Percentiles rank a stretch among this genome's conserved stretches.
These are phyloP conservation scores for Belgica antarctica DNA, from an alignment of 2,888 invertebrate species.

Conservation along the genomic window DNA sequence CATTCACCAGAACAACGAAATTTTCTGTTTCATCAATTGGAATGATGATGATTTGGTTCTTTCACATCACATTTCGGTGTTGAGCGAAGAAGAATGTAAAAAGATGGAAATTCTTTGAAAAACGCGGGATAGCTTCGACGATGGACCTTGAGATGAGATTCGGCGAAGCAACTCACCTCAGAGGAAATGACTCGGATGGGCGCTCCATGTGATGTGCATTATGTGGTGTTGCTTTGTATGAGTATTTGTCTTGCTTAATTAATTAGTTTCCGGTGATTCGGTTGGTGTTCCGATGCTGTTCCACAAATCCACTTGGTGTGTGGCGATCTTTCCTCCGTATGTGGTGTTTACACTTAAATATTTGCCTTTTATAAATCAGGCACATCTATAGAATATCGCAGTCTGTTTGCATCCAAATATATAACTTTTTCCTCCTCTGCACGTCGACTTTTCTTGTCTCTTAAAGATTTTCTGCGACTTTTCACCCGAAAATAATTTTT, in stretches of 20 bases:
- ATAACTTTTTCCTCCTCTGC: slow-evolving; percentile 13
- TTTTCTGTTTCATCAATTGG: slow-evolving; percentile 26
- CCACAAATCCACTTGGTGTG: background rate
- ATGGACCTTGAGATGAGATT: background rate
- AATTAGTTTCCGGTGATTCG: slow-evolving; percentile 20
- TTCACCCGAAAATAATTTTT: background rate
- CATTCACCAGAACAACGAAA: slow-evolving; percentile 23
- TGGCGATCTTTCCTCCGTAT: slow-evolving; percentile 4
- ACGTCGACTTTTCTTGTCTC: background rate
- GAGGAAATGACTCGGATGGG: slow-evolving; percentile 5
- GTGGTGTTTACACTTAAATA: slow-evolving; percentile 30
- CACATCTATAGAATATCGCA: slow-evolving; percentile 14
- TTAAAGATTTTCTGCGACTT: background rate
- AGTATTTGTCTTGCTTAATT: slow-evolving; percentile 29
- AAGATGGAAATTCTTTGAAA: background rate
- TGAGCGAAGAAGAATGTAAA: background rate
- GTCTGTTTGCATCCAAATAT: slow-evolving; percentile 26
- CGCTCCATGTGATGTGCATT: slow-evolving; percentile 20
- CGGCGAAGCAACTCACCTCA: background rate
- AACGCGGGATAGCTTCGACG: background rate
- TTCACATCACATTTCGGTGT: background rate
- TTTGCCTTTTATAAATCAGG: slow-evolving; percentile 18
- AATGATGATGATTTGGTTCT: slow-evolving; percentile 15
- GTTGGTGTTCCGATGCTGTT: background rate
- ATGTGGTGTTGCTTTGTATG: background rate